Percentiles rank a stretch among this genome's conserved stretches.
Evolutionary conservation across 2,113 vertebrate species (phyloP).

Genomic region (Neolamprologus variostigma): DNA sequence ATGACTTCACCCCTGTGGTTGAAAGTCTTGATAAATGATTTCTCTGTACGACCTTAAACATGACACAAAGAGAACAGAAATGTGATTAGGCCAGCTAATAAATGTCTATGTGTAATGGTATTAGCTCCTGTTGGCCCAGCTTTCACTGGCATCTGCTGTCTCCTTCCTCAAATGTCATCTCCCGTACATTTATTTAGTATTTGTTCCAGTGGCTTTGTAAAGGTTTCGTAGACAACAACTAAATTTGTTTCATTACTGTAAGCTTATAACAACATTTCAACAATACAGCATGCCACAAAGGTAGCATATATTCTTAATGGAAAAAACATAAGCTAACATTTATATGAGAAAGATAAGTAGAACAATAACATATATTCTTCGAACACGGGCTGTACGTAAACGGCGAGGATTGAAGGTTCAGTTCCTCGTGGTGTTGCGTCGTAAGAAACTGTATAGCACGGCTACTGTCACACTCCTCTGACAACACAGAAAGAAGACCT

Average conservation of each 20-base stretch:
- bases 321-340: not conserved
- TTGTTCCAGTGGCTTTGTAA: conserved; percentile 31
- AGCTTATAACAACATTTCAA: not conserved
- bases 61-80: not conserved
- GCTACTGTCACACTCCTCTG: not conserved
- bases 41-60: not conserved
- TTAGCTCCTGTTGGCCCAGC: not conserved
- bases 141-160: not conserved
- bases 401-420: not conserved
- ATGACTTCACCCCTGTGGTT: not conserved
- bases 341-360: not conserved
- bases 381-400: not conserved
- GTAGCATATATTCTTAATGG: not conserved
- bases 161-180: conserved; percentile 36
- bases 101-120: not conserved
- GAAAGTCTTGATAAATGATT: not conserved
- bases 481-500: conserved; percentile 30
- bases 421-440: not conserved
- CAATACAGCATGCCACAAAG: not conserved
- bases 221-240: conserved; percentile 5
- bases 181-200: conserved; percentile 8
- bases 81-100: conserved; percentile 16
- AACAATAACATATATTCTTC: not conserved
- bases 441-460: not conserved
- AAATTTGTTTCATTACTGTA: not conserved